Evolutionary conservation across 2,113 vertebrate genomes (phyloP), one percentile per base, ranked within the genome.

Genomic region (Oncorhynchus tshawytscha): DNA sequence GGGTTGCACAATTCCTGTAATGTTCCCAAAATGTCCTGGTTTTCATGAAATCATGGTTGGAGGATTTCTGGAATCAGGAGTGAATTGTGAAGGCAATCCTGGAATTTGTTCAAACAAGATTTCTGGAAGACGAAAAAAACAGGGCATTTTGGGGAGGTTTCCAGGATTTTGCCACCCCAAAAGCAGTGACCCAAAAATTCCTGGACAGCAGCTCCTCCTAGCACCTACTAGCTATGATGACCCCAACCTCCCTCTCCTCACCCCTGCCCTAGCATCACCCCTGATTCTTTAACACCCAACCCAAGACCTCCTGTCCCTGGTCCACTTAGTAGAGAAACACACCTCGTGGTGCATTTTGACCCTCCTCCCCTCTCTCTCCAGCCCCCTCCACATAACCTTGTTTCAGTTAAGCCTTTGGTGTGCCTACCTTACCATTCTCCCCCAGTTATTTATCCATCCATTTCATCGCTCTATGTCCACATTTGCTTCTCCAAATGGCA

Each of bases 201-300:
- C 73, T 22, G 77, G 77, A 77, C 73, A 75, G 71, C 45, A 59
- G 62, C 77, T 59, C 81, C 60, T 64, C 77, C 24, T 81, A 79
- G 81, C 16, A 9, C 84, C 82, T 74, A 68, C 48, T 12, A 68
- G 79, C 79, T 60, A 54, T 39, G 13, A 78, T 82, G 24, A 73
- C 27, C 59, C 70, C 54, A 62, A 6, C 27, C 54, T 24, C 27
- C 77, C 71, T 71, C 76, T 74, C 77, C 78, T 70, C 67, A 74
- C 71, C 8, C 51, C 54, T 74, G 20, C 65, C 79, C 83, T 71
- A 25, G 70, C 64, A 78, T 82, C 70, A 80, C 80, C 80, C 78
- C 74, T 69, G 79, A 81, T 77, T 57, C 22, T 48, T 39, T 15
- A 22, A 48, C 64, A 12, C 34, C 49, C 62, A 77, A 9, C 71